These are phyloP conservation scores for Stegana nigrithorax DNA, from an alignment of 2,888 invertebrate genomes.

Conservation along the genomic window DNA sequence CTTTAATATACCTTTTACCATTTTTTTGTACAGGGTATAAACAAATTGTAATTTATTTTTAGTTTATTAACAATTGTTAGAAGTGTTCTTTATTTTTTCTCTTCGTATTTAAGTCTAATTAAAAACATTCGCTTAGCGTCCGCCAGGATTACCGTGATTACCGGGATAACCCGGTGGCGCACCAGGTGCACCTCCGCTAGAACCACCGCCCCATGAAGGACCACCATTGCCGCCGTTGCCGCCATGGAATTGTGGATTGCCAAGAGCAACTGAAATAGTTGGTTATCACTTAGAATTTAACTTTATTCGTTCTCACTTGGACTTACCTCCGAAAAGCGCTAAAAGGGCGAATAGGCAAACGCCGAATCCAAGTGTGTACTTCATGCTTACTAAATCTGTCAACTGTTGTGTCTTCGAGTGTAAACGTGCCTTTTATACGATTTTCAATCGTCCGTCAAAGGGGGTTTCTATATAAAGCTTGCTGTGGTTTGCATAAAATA, in stretches of 20 bases:
- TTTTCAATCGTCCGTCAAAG: neutral
- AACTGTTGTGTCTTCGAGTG: neutral
- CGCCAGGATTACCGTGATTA: constrained; percentile 3
- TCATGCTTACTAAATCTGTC: neutral
- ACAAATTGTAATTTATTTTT: no score
- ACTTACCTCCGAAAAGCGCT: neutral
- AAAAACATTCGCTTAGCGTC: no score
- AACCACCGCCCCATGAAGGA: neutral
- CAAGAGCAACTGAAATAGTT: neutral
- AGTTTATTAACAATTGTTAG: no score
- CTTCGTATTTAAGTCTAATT: no score
- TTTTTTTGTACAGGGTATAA: no score
- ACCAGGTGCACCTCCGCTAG: neutral
- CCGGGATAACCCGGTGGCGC: neutral
- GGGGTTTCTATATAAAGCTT: no score
- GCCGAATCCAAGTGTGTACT: neutral
- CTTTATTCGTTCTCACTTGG: no score
- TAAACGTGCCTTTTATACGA: neutral
- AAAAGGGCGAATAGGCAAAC: neutral
- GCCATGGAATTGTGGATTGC: neutral
- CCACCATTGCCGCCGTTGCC: neutral
- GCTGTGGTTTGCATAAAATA: no score
- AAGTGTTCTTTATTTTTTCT: no score
- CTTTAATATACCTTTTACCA: no score
- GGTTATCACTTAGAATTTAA: no score